phyloP scores from a whole-genome alignment of 2,113 vertebrate species.

The Megaceryle torquata region DNA sequence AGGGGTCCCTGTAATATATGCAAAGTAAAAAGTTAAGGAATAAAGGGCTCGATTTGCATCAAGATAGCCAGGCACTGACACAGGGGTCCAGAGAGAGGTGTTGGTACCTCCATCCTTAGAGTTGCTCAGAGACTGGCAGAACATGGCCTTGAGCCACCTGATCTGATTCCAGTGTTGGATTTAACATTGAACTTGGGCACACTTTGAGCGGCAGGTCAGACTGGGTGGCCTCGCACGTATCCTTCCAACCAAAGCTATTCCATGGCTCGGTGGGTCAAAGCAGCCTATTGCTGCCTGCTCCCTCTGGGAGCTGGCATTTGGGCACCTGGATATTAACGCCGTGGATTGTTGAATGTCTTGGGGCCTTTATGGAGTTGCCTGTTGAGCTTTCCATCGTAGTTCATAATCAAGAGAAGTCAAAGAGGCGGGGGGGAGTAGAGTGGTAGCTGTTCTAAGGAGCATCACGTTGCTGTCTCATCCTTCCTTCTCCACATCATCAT shows the following conservation, averaged over 20 bases:
- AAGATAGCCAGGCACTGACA: not conserved
- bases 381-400: not conserved
- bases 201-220: not conserved
- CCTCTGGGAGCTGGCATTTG: rapidly evolving
- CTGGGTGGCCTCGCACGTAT: rapidly evolving
- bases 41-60: not conserved
- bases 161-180: not conserved
- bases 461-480: not conserved
- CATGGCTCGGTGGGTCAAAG: no score
- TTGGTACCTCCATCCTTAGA: not conserved
- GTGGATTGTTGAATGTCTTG: not conserved
- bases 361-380: rapidly evolving
- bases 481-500: not conserved
- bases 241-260: not conserved
- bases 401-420: not conserved
- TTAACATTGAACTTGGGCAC: not conserved
- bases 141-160: not conserved
- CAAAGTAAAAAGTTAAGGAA: not conserved
- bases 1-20: rapidly evolving
- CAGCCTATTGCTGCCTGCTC: not conserved
- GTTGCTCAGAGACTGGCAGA: not conserved
- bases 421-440: rapidly evolving
- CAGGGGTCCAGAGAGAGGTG: no score
- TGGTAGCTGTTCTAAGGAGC: not conserved
- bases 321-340: no score